Evolutionary conservation across 2,888 invertebrate species (phyloP), one percentile per base, ranked within the genome.

Genomic region (Xestia sexstrigata): DNA sequence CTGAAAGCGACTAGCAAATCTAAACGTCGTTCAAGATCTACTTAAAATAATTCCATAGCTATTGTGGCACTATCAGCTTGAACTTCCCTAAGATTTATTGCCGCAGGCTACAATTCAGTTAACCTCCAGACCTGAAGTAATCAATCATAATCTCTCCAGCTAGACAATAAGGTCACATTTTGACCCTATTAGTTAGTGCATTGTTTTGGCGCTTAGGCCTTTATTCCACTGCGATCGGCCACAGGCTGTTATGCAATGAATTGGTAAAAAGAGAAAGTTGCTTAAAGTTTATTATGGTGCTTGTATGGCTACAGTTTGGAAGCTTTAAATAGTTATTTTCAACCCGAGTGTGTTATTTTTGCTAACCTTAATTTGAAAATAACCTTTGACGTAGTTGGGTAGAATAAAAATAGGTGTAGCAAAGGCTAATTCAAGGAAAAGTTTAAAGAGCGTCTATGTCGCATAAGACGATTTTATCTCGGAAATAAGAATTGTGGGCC

Each of bases 241-340:
- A 6, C 35, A 17, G 26, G 39, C 65, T 67, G 35, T 81, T 70
- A 74, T 55, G 82, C 68, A 81, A 78, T 78, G 60, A 66, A 66
- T 82, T 17, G 71, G 52, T n/a, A n/a, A 70, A 81, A 85, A 83
- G 85, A 74, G 85, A 85, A 83, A 83, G 82, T 85, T 58, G 69
- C 30, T 71, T 74, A 20, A 65, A 69, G 30, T 74, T 45, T 60
- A 58, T 49, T 58, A 62, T 49, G 45, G 35, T 30, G 35, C 65
- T 35, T 69, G 75, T 35, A 70, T 66, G 52, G 39, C 39, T 65
- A 58, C 30, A 47, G 35, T 60, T 70, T 60, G 47, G 76, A 20
- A 70, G 15, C 42, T 62, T 8, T 11, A 47, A 66, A 69, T 70
- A 52, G 4, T 45, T 70, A 17, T 39, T 30, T 76, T 66, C 7